These are phyloP conservation scores for Neotoma lepida DNA, from an alignment of 2,113 vertebrate genomes.

Conservation along the genomic window DNA sequence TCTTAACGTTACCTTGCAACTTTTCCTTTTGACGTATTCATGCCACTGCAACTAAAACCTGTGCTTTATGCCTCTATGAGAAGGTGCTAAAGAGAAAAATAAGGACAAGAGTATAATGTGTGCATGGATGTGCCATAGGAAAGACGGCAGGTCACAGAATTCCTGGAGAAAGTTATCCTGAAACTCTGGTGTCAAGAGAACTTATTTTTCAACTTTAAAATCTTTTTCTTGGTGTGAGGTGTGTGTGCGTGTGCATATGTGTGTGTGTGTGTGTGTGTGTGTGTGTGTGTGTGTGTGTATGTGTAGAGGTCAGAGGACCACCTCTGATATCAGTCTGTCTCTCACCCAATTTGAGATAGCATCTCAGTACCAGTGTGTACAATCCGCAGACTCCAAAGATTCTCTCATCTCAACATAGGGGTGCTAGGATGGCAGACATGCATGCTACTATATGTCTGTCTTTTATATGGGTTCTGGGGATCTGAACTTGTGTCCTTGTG, in stretches of 20 bases:
- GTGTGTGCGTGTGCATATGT: not conserved
- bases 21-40: not conserved
- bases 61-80: not conserved
- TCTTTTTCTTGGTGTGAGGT: not conserved
- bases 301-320: not conserved
- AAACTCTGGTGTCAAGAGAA: not conserved
- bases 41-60: not conserved
- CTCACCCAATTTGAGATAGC: not conserved
- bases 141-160: not conserved
- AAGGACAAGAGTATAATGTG: not conserved
- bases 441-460: not conserved
- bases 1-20: not conserved
- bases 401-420: not conserved
- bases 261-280: not conserved
- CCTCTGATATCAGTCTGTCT: not conserved
- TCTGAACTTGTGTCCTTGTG: not conserved
- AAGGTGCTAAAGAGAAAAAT: not conserved
- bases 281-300: not conserved
- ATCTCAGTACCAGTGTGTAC: not conserved
- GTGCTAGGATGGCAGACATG: not conserved
- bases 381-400: not conserved
- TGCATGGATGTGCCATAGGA: not conserved
- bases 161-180: constrained; percentile 15
- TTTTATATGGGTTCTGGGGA: not conserved
- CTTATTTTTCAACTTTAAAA: not conserved